phyloP scores from a whole-genome alignment of 2,888 invertebrate genomes.

The Nowickia ferox region DNA sequence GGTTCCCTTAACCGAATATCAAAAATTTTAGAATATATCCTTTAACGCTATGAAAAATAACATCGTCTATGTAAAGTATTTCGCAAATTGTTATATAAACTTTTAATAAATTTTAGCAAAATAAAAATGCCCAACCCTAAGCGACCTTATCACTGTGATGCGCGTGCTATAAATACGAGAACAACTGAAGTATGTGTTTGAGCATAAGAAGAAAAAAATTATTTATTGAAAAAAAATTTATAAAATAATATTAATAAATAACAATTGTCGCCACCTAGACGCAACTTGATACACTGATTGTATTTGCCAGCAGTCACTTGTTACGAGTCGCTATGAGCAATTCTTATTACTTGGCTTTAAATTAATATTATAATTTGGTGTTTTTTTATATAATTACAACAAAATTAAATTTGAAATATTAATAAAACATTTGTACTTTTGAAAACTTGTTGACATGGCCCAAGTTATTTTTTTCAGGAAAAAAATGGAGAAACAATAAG shows the following conservation, averaged over 20 bases:
- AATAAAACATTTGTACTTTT: slow-evolving; percentile 22
- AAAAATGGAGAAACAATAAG: neutral
- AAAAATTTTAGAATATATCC: no score
- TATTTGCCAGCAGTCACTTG: slow-evolving; percentile 33
- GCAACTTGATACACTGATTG: slow-evolving; percentile 65
- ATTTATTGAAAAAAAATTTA: neutral
- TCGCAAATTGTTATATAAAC: no score
- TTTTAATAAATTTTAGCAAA: no score
- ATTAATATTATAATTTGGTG: neutral
- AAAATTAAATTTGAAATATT: slow-evolving; percentile 32
- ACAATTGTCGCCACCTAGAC: slow-evolving; percentile 69
- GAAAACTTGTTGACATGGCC: neutral
- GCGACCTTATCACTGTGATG: neutral
- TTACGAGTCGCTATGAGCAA: slow-evolving; percentile 14
- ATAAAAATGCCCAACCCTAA: neutral
- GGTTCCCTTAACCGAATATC: no score
- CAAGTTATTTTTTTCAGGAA: neutral
- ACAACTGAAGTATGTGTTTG: slow-evolving; percentile 59
- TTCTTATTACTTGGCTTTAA: slow-evolving; percentile 1
- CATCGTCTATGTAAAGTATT: no score
- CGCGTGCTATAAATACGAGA: neutral
- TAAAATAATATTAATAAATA: slow-evolving; percentile 40
- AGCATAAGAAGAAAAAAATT: slow-evolving; percentile 27
- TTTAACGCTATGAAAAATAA: no score
- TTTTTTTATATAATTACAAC: slow-evolving; percentile 14